Percentiles rank a stretch among this genome's conserved stretches.
phyloP scores from a whole-genome alignment of 2,797 vertebrate species.

The Gallirallus australis region DNA sequence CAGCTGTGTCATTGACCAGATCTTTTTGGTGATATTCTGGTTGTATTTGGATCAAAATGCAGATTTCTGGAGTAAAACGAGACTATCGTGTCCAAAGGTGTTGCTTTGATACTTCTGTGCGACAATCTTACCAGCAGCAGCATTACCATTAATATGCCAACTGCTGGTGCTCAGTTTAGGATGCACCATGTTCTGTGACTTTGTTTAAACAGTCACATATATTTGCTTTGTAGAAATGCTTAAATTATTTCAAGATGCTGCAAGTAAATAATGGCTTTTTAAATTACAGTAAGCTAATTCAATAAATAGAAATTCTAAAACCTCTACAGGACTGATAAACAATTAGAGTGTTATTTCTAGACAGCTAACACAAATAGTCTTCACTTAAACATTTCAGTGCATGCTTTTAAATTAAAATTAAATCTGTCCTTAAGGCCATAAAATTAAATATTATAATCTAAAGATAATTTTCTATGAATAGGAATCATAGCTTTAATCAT shows the following conservation, averaged over 20 bases:
- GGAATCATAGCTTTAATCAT: not conserved
- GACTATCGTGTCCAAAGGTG: accelerated
- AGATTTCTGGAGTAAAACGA: not conserved
- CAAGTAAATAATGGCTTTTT: not conserved
- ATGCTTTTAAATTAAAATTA: not conserved
- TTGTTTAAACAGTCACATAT: not conserved
- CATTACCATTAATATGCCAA: not conserved
- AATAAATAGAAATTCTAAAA: not conserved
- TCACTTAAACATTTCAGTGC: not conserved
- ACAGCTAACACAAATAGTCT: not conserved
- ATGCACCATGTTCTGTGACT: not conserved
- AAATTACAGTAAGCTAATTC: not conserved
- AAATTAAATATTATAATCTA: not conserved
- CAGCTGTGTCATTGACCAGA: not conserved
- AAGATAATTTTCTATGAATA: not conserved
- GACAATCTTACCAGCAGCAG: not conserved
- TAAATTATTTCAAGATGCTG: not conserved
- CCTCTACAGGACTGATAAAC: not conserved
- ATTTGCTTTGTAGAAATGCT: not conserved
- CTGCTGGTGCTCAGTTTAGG: not conserved
- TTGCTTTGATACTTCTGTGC: not conserved
- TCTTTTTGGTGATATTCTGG: not conserved
- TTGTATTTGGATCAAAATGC: not conserved
- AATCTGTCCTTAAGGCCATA: not conserved
- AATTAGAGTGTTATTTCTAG: not conserved